phyloP scores from a whole-genome alignment of 2,888 invertebrate species.

The Pterostichus madidus region DNA sequence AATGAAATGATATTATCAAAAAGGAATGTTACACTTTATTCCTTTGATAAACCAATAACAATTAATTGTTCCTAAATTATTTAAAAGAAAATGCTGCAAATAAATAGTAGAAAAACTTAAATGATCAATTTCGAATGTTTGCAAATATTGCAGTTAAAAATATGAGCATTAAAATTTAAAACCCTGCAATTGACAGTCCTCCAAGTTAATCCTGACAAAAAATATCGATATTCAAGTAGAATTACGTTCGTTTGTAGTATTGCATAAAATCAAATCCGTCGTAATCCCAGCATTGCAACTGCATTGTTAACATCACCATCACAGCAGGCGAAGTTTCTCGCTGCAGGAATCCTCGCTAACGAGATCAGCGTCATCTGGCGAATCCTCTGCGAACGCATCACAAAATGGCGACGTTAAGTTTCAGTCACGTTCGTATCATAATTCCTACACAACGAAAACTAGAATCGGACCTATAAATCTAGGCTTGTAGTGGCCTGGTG shows the following conservation, averaged over 20 bases:
- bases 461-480: constrained; percentile 54
- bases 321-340: neutral
- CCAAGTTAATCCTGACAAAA: no score
- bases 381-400: neutral
- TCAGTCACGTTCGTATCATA: constrained; percentile 53
- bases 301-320: constrained; percentile 13
- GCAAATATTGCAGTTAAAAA: no score
- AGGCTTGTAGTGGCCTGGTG: constrained; percentile 32
- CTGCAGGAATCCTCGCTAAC: constrained; percentile 35
- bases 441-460: constrained; percentile 56
- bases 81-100: no score
- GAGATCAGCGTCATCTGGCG: constrained; percentile 38
- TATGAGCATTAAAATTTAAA: no score
- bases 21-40: no score
- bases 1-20: no score
- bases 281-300: constrained; percentile 17
- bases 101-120: no score
- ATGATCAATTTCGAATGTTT: no score
- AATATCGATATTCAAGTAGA: no score
- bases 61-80: no score
- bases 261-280: neutral
- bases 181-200: no score
- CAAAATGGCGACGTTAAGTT: constrained; percentile 25
- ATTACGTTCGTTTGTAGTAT: neutral
- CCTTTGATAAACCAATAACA: no score